phyloP scores from a whole-genome alignment of 2,888 invertebrate genomes.

The Leucophenga montana region DNA sequence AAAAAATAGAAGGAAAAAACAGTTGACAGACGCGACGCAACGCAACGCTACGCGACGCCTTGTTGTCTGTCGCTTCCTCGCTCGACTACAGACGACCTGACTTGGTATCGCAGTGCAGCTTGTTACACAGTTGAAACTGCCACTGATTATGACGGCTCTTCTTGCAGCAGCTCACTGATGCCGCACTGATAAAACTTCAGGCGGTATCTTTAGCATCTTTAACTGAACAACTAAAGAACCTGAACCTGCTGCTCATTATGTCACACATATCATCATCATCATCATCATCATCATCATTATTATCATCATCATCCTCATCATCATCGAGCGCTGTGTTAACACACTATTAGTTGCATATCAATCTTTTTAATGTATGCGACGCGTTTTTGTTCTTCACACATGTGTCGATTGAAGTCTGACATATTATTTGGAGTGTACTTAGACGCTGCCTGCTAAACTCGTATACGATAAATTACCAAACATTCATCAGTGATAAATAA shows the following conservation, averaged over 20 bases:
- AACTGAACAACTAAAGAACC: no score
- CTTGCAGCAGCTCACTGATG: neutral
- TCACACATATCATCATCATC: constrained; percentile 17
- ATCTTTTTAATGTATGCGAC: constrained; percentile 60
- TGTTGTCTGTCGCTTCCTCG: neutral
- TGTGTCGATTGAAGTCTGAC: constrained; percentile 13
- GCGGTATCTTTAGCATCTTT: neutral
- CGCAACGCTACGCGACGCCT: neutral
- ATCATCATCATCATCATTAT: constrained; percentile 13
- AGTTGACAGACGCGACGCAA: no score
- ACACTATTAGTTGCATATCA: constrained; percentile 62
- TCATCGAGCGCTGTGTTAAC: constrained; percentile 62
- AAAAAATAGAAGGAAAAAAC: no score
- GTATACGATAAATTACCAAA: constrained; percentile 52
- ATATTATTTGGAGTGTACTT: neutral
- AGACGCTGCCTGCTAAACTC: no score
- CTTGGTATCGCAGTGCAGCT: neutral
- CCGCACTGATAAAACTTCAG: constrained; percentile 17
- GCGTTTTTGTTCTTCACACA: constrained; percentile 21
- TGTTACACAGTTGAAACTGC: neutral
- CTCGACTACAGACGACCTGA: neutral
- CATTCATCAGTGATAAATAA: constrained; percentile 52
- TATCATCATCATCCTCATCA: neutral
- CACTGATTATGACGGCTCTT: constrained; percentile 19
- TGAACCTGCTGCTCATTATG: constrained; percentile 9